phyloP scores from a whole-genome alignment of 1,140 invertebrate genomes.

The Whitmania pigra region DNA sequence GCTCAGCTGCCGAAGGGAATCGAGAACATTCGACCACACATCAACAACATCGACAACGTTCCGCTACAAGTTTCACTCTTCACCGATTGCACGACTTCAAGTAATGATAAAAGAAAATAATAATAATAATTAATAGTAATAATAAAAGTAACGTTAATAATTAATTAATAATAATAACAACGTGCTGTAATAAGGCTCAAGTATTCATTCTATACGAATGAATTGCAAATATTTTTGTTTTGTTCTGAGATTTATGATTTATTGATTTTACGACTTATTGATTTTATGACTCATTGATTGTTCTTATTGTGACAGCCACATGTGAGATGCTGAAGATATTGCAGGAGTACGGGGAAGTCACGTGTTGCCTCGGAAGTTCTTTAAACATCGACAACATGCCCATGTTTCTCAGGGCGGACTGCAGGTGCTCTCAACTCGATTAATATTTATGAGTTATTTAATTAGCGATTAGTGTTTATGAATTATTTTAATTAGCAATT shows the following conservation, averaged over 20 bases:
- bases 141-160: too few species aligned
- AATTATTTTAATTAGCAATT: too few species aligned
- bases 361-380: constrained; percentile 75
- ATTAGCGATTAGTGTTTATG: not conserved
- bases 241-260: too few species aligned
- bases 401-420: constrained; percentile 85
- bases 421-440: constrained; percentile 51
- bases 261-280: not conserved
- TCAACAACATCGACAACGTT: constrained; percentile 89
- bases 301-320: constrained; percentile 48
- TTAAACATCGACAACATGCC: constrained; percentile 69
- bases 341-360: constrained; percentile 88
- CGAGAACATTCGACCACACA: constrained; percentile 86
- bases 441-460: not conserved
- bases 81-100: constrained; percentile 77
- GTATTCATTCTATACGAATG: too few species aligned
- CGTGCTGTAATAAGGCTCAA: too few species aligned
- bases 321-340: constrained; percentile 83
- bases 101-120: too few species aligned
- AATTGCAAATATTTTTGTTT: too few species aligned
- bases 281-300: not conserved
- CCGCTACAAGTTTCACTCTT: constrained; percentile 87
- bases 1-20: constrained; percentile 86
- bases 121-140: too few species aligned
- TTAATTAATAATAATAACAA: too few species aligned